These are phyloP conservation scores for Fragum sueziense DNA, from an alignment of 2,888 invertebrate species.

Conservation along the genomic window DNA sequence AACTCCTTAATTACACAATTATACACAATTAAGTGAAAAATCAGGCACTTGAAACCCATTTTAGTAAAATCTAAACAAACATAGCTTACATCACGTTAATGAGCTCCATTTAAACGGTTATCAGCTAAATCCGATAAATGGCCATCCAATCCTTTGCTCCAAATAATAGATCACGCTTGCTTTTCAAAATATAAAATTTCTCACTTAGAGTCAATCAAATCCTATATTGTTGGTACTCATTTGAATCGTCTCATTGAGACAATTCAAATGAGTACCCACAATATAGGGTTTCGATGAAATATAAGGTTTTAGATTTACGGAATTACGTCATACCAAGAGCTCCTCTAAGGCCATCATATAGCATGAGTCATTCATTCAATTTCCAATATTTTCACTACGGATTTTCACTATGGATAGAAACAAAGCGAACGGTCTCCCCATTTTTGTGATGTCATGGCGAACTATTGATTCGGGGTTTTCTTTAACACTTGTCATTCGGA, in stretches of 20 bases:
- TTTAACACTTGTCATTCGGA: neutral
- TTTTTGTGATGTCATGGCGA: neutral
- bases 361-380: conserved; percentile 12
- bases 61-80: neutral
- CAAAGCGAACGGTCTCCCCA: neutral
- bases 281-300: too few relatives aligned
- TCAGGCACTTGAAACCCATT: neutral
- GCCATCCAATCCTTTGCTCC: neutral
- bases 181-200: too few relatives aligned
- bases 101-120: neutral
- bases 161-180: too few relatives aligned
- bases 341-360: too few relatives aligned
- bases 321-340: too few relatives aligned
- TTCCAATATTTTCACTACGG: conserved; percentile 19
- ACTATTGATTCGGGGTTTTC: conserved; percentile 18
- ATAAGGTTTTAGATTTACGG: too few relatives aligned
- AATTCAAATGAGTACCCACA: too few relatives aligned
- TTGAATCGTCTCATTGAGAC: too few relatives aligned
- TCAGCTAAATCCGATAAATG: conserved; percentile 1
- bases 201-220: too few relatives aligned
- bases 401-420: neutral
- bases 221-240: too few relatives aligned
- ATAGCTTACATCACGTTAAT: conserved; percentile 1
- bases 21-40: neutral
- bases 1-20: neutral